Conservation (phyloP, 2,113 vertebrate genomes). For the Dicrurus megarhynchus region DNA sequence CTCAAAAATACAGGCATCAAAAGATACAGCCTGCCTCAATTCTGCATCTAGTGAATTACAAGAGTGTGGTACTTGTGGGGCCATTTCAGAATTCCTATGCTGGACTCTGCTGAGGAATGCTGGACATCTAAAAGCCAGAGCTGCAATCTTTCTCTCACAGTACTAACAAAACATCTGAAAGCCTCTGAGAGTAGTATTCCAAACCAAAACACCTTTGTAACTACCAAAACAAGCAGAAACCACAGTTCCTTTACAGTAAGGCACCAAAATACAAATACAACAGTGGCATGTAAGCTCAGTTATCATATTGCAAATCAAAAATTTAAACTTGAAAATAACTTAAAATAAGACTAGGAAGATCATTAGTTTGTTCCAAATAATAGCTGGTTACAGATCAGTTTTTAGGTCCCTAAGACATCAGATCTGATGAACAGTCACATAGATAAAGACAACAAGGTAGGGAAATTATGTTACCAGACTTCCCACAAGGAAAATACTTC, state of each 20-base stretch:
- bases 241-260: neutral
- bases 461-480: neutral
- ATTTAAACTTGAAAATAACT: neutral
- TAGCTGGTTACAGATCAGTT: neutral
- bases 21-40: neutral
- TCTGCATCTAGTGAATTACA: neutral
- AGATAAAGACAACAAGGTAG: neutral
- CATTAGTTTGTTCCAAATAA: neutral
- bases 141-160: neutral
- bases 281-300: neutral
- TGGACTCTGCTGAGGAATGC: neutral
- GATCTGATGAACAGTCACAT: neutral
- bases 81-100: rapidly evolving
- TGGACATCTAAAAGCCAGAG: neutral
- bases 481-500: neutral
- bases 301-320: neutral
- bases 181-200: neutral
- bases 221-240: neutral
- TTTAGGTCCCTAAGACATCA: neutral
- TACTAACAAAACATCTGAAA: neutral
- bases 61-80: neutral
- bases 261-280: neutral
- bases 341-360: neutral
- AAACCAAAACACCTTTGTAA: neutral
- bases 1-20: neutral